These are phyloP conservation scores for Anas platyrhynchos DNA, from an alignment of 2,113 vertebrate genomes.

Conservation along the genomic window DNA sequence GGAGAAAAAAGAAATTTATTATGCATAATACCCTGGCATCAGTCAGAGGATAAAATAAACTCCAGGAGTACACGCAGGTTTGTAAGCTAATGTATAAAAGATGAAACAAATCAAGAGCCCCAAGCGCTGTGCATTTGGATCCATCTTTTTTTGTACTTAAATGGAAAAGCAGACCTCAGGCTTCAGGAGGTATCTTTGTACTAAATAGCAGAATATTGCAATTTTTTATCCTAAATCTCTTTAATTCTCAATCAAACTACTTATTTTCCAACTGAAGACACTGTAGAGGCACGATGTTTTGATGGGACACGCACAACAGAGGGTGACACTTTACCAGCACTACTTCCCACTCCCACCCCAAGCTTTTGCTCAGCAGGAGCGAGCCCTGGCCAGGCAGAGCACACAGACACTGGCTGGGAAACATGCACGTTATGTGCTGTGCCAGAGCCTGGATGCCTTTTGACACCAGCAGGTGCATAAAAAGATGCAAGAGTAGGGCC, in stretches of 20 bases:
- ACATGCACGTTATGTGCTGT: neutral
- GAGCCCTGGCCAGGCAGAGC: neutral
- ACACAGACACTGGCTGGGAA: fast-evolving
- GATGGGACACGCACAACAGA: neutral
- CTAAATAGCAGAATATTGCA: neutral
- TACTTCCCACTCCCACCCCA: neutral
- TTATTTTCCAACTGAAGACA: neutral
- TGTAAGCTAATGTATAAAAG: constrained; percentile 41
- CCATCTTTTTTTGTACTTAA: neutral
- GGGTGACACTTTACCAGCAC: neutral
- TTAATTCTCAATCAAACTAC: neutral
- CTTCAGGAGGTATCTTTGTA: neutral
- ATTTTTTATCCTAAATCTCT: neutral
- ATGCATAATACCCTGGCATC: constrained; percentile 3
- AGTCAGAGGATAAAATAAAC: constrained; percentile 35
- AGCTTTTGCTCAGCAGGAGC: neutral
- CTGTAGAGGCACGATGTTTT: neutral
- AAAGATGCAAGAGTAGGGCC: neutral
- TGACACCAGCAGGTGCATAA: neutral
- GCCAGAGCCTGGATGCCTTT: neutral
- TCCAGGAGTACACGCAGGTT: constrained; percentile 14
- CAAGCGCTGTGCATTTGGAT: neutral
- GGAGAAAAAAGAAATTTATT: constrained; percentile 19
- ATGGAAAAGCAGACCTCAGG: neutral
- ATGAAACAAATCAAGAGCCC: constrained; percentile 40